Evolutionary conservation across 2,113 vertebrate species (phyloP).

Genomic region (Bubo blakistoni): DNA sequence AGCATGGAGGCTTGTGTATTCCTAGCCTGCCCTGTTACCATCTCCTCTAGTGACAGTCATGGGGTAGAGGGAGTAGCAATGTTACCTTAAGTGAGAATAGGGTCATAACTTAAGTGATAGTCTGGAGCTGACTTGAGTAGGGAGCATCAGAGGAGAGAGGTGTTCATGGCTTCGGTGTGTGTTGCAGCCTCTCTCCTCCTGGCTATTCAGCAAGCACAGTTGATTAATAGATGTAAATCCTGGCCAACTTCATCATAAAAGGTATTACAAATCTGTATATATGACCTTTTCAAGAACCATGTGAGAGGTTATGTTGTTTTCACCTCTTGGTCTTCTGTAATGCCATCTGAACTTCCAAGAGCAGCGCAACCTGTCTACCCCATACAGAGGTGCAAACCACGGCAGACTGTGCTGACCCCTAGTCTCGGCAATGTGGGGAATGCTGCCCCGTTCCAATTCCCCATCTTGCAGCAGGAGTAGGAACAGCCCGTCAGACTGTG

Average conservation of each 20-base stretch:
- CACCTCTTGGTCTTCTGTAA: background rate
- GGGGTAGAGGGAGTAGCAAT: background rate
- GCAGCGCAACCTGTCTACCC: background rate
- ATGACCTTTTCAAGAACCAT: background rate
- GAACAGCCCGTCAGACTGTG: background rate
- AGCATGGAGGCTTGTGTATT: background rate
- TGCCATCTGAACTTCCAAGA: background rate
- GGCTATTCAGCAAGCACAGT: background rate
- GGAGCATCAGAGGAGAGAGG: background rate
- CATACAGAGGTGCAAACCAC: background rate
- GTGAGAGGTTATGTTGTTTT: background rate
- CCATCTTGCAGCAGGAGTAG: background rate
- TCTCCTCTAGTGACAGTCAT: background rate
- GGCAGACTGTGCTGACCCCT: background rate
- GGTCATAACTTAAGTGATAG: background rate
- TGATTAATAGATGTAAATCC: background rate
- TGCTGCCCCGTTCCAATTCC: background rate
- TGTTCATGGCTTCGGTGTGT: background rate
- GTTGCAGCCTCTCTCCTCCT: background rate
- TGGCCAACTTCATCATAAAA: background rate
- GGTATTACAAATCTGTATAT: background rate
- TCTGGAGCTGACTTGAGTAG: background rate
- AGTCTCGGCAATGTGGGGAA: background rate
- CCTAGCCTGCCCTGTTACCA: background rate
- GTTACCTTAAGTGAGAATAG: background rate